Conservation (phyloP, 2,113 vertebrate genomes). For the Petromus typicus region DNA sequence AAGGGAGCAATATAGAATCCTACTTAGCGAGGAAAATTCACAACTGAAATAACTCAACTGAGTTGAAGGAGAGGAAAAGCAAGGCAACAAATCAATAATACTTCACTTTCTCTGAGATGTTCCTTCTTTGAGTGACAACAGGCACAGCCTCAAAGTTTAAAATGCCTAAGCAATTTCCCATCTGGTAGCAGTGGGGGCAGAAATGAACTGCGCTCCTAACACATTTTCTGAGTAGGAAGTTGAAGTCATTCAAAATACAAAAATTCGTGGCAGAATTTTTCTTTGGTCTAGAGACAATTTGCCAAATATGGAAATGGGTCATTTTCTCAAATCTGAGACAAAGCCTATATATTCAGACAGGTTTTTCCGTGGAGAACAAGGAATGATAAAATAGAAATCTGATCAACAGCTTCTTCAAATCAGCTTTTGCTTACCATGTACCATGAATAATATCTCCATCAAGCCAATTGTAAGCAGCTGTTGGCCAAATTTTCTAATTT, state of each 20-base stretch:
- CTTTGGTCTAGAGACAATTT: neutral
- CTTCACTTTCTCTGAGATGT: neutral
- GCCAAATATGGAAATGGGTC: neutral
- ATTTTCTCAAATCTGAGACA: neutral
- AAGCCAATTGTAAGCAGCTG: neutral
- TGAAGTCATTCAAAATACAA: neutral
- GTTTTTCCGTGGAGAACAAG: neutral
- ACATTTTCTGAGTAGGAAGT: neutral
- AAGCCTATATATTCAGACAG: neutral
- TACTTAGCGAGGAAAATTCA: neutral
- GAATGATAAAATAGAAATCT: neutral
- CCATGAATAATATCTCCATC: neutral
- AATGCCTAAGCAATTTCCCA: neutral
- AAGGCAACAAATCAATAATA: neutral
- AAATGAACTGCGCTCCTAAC: neutral
- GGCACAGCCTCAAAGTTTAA: neutral
- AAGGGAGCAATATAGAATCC: neutral
- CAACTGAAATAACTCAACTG: accelerated
- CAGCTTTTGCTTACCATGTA: neutral
- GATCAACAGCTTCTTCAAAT: neutral
- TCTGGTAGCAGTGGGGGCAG: neutral
- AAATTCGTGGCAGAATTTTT: neutral
- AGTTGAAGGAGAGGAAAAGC: neutral
- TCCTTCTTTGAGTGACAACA: neutral
- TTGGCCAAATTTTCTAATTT: neutral